phyloP scores from a whole-genome alignment of 2,113 vertebrate genomes.

The Lepidothrix coronata region DNA sequence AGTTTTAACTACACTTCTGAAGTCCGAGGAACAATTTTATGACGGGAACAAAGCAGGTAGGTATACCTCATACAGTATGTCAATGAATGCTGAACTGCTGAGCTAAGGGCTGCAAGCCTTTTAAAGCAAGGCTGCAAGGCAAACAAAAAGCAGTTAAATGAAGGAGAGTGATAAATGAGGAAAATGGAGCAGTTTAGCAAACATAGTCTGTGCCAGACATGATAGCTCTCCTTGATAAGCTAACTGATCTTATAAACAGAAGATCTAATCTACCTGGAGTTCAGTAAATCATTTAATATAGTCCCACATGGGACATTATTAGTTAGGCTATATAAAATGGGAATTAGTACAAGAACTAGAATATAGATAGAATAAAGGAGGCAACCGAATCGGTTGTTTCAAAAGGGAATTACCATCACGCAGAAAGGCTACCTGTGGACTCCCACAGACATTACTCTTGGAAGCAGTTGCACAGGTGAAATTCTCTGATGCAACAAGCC shows the following conservation, averaged over 20 bases:
- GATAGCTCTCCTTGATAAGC: neutral
- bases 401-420: neutral
- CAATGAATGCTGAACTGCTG: neutral
- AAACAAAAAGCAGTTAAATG: neutral
- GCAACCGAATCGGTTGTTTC: neutral
- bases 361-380: neutral
- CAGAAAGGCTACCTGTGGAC: neutral
- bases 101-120: neutral
- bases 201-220: neutral
- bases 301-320: constrained; percentile 18
- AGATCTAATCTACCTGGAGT: constrained; percentile 23
- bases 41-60: neutral
- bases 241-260: constrained; percentile 19
- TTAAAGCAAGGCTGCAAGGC: neutral
- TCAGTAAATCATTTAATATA: constrained; percentile 33
- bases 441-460: neutral
- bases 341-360: neutral
- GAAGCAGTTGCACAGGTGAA: neutral
- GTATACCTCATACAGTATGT: neutral
- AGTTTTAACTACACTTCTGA: neutral
- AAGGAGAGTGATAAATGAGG: neutral
- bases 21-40: neutral
- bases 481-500: neutral
- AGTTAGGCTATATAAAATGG: constrained; percentile 14
- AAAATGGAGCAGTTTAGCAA: neutral